Evolutionary conservation across 1,140 invertebrate species (phyloP), one percentile per base, ranked within the genome.

Genomic region (Harlomillsia oculata): DNA sequence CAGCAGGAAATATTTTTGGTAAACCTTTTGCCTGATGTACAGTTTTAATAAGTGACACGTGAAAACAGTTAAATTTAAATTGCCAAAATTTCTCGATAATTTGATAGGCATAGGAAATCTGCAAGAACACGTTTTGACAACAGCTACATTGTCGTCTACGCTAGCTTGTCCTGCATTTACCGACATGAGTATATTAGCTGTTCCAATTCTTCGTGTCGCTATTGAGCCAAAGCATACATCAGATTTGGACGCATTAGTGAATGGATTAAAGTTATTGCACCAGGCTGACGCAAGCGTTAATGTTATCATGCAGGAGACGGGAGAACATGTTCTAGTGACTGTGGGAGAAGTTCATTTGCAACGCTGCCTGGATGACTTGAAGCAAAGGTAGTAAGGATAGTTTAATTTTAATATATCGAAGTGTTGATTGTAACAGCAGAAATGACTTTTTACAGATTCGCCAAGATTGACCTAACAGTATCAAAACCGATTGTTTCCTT

Each of bases 271-370:
- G 64, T 70, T 92, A 21, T 72, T 95, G 16, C 91, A 92, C 71
- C 89, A 97, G 72, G 87, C 94, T 1, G 95, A 98, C 74, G 83
- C 89, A 1, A 93, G 90, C 74, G 91, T 95, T 0, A 79, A 91
- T 69, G 86, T 95, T 3, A 74, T 87, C 6, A 75, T 95, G 11
- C 89, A 95, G 74, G 88, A 96, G 67, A 94, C 83, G 8, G 97
- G 97, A 0, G 94, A 99, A 71, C 84, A 96, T 69, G 88, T 99
- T 1, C 75, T 99, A n/a, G 80, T 90, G 3, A 97, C 95, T 0
- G 87, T 94, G 8, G 97, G 97, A 1, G 94, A 99, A 76, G 89
- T 99, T 6, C 97, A 99, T 75, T 75, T 99, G 30, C 87, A 97
- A 69, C 83, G 92, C 65, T 99, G 97, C 76, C 68, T 94, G 1